These are phyloP conservation scores for Tiphia femorata DNA, from an alignment of 2,888 invertebrate species.

Conservation along the genomic window DNA sequence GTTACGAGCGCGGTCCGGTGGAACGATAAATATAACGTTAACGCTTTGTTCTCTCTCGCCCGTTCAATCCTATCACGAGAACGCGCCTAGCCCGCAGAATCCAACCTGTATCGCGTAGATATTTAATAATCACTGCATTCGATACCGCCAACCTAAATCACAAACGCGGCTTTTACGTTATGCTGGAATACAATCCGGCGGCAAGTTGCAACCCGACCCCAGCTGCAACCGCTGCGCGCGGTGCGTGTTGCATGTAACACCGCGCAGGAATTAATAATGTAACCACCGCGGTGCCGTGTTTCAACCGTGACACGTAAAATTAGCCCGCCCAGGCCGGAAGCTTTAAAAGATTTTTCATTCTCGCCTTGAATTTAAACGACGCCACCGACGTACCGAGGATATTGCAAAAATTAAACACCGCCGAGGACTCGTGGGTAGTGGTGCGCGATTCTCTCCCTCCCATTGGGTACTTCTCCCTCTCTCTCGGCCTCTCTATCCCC, in stretches of 20 bases:
- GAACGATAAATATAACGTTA: too few species aligned
- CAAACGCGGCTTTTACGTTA: constrained; percentile 35
- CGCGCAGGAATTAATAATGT: constrained; percentile 45
- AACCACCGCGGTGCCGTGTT: constrained; percentile 39
- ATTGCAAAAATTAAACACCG: not conserved
- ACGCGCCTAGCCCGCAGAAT: too few species aligned
- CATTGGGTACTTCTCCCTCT: too few species aligned
- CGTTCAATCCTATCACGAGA: too few species aligned
- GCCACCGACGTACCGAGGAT: not conserved
- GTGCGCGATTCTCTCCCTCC: too few species aligned
- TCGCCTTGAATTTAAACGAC: constrained; percentile 24
- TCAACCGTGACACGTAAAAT: constrained; percentile 44
- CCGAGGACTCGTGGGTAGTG: too few species aligned
- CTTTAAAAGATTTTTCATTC: constrained; percentile 42
- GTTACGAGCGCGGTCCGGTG: too few species aligned
- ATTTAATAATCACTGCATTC: constrained; percentile 26
- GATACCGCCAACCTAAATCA: constrained; percentile 29
- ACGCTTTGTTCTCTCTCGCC: too few species aligned
- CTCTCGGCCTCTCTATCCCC: too few species aligned
- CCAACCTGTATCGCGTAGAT: constrained; percentile 8
- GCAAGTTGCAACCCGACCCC: constrained; percentile 39
- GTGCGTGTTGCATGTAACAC: constrained; percentile 39
- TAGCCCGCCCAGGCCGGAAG: constrained; percentile 27
- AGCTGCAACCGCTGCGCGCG: constrained; percentile 29
- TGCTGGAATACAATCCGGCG: constrained; percentile 34